Evolutionary conservation across 2,113 vertebrate genomes (phyloP).

Genomic region (Microcebus griseorufus): DNA sequence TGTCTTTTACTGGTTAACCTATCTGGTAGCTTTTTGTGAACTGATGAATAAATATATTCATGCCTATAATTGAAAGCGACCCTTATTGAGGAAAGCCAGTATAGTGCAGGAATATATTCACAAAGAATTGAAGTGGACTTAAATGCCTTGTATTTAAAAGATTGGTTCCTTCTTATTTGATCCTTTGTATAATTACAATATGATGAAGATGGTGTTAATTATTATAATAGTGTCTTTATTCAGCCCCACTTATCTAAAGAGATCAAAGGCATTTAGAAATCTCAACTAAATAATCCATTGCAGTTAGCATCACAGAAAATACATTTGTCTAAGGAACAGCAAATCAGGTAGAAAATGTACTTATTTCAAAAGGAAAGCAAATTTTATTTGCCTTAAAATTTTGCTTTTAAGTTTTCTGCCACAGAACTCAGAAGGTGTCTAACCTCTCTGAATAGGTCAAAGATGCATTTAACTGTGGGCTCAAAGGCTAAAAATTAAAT

Average conservation of each 20-base stretch:
- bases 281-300: neutral
- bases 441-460: neutral
- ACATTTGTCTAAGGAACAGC: neutral
- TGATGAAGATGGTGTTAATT: slow-evolving; percentile 34
- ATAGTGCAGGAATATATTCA: neutral
- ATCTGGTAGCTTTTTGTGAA: slow-evolving; percentile 41
- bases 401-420: neutral
- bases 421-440: neutral
- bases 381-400: slow-evolving; percentile 1
- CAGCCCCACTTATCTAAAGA: slow-evolving; percentile 22
- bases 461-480: neutral
- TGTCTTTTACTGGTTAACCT: slow-evolving; percentile 49
- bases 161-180: slow-evolving; percentile 39
- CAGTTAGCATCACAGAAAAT: neutral
- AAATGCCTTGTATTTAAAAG: slow-evolving; percentile 27
- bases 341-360: neutral
- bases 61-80: slow-evolving; percentile 55
- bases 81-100: slow-evolving; percentile 1
- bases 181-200: slow-evolving; percentile 42
- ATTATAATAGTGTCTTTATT: neutral
- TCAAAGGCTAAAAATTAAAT: neutral
- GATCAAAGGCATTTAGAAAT: slow-evolving; percentile 55
- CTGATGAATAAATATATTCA: slow-evolving; percentile 64
- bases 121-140: neutral
- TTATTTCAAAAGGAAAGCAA: neutral